Conservation (phyloP, 2,113 vertebrate genomes). For the Lophotis ruficrista region DNA sequence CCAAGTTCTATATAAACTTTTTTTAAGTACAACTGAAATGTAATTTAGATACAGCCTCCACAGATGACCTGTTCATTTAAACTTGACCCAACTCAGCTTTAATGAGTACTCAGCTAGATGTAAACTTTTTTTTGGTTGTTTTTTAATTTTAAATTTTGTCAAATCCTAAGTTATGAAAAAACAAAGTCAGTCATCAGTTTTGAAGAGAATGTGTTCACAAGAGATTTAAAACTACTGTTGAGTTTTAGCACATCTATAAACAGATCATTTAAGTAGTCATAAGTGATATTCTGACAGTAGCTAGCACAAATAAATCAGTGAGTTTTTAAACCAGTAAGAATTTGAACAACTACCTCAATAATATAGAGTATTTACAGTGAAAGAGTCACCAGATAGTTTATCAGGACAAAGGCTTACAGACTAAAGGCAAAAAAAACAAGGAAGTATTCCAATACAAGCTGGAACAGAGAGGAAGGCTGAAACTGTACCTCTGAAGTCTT, state of each 20-base stretch:
- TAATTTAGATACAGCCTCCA: not conserved
- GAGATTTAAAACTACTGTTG: not conserved
- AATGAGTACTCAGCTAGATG: not conserved
- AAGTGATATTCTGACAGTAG: not conserved
- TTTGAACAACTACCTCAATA: not conserved
- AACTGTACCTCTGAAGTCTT: not conserved
- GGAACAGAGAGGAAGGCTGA: not conserved
- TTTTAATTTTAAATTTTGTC: not conserved
- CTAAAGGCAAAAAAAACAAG: not conserved
- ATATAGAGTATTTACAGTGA: not conserved
- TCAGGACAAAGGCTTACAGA: not conserved
- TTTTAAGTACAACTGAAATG: not conserved
- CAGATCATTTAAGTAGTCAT: not conserved
- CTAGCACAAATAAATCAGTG: not conserved
- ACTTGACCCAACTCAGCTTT: not conserved
- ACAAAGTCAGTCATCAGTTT: not conserved
- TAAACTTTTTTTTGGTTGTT: fast-evolving
- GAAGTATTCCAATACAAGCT: not conserved
- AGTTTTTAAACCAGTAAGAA: not conserved
- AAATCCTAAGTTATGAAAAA: not conserved
- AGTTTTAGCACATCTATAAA: not conserved
- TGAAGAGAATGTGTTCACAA: not conserved
- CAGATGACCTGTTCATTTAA: not conserved
- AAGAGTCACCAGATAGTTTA: not conserved
- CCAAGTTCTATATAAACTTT: not conserved